Conservation (phyloP, 2,113 vertebrate genomes). For the Sterna hirundo region DNA sequence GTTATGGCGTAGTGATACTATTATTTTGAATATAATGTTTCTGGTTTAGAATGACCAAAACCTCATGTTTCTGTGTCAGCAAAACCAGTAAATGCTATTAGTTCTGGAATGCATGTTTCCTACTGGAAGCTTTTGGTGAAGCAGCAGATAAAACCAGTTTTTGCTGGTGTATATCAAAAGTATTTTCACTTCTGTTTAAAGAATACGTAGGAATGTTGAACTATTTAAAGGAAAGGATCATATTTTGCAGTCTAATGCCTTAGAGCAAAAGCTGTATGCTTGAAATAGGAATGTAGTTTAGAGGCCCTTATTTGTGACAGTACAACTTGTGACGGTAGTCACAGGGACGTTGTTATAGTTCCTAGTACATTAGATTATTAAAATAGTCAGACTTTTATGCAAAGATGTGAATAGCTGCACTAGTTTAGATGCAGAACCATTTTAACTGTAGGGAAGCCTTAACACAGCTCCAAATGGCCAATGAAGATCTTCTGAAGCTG, state of each 20-base stretch:
- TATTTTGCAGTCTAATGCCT: background rate
- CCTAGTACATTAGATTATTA: background rate
- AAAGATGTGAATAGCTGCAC: background rate
- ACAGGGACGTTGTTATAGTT: background rate
- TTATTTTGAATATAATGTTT: background rate
- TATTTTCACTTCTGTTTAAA: background rate
- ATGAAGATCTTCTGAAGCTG: background rate
- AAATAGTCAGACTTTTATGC: background rate
- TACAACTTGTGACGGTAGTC: background rate
- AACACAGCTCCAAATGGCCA: background rate
- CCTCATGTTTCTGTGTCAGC: background rate
- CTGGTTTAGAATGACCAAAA: background rate
- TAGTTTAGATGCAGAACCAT: background rate
- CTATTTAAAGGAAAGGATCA: background rate
- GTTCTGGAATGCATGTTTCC: background rate
- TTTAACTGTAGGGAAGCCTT: background rate
- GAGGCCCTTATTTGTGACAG: background rate
- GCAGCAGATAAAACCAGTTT: background rate
- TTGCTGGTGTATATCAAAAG: background rate
- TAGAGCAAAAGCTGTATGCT: background rate
- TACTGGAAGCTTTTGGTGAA: background rate
- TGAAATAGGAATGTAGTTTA: background rate
- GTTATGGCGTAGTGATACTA: background rate
- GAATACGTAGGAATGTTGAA: rapidly evolving
- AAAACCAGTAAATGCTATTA: background rate